Percentiles rank a stretch among this genome's conserved stretches.
Conservation (phyloP, 2,888 invertebrate species). For the Stenichneumon culpator region DNA sequence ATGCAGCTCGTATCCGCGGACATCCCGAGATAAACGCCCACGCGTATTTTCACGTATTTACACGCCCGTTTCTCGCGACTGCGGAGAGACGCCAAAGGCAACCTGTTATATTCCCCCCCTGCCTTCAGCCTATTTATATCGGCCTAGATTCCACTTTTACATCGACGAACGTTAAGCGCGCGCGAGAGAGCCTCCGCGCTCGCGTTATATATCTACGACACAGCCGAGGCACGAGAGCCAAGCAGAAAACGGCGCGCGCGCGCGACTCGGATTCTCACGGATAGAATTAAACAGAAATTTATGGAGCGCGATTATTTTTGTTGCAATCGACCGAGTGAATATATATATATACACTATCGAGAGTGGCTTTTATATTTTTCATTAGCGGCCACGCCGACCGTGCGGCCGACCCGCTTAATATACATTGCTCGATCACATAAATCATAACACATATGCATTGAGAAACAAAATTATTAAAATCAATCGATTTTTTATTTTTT, state of each 20-base stretch:
- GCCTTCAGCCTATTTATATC: slow-evolving; percentile 84
- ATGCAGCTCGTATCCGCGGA: slow-evolving; percentile 22
- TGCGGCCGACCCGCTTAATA: background rate
- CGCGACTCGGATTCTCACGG: slow-evolving; percentile 80
- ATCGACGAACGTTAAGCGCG: slow-evolving; percentile 73
- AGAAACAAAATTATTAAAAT: background rate
- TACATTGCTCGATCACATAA: background rate
- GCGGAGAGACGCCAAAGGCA: slow-evolving; percentile 77
- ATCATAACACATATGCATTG: background rate
- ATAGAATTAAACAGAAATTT: slow-evolving; percentile 77
- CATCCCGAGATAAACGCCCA: slow-evolving; percentile 52
- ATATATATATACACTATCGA: background rate
- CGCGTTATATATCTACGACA: slow-evolving; percentile 68
- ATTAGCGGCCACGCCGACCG: background rate
- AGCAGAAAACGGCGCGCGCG: slow-evolving; percentile 68
- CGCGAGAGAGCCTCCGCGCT: slow-evolving; percentile 60
- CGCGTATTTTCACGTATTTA: slow-evolving; percentile 68
- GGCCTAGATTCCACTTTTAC: slow-evolving; percentile 85
- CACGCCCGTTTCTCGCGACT: slow-evolving; percentile 63
- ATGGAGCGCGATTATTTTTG: slow-evolving; percentile 76
- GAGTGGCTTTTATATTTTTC: slow-evolving; percentile 1
- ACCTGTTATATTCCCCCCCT: slow-evolving; percentile 83
- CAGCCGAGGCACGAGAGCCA: slow-evolving; percentile 72
- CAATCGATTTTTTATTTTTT: no score
- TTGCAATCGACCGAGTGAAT: slow-evolving; percentile 72